Base-by-base conservation (phyloP, 1,140 invertebrate genomes). In the Polypedilum vanderplanki region DNA sequence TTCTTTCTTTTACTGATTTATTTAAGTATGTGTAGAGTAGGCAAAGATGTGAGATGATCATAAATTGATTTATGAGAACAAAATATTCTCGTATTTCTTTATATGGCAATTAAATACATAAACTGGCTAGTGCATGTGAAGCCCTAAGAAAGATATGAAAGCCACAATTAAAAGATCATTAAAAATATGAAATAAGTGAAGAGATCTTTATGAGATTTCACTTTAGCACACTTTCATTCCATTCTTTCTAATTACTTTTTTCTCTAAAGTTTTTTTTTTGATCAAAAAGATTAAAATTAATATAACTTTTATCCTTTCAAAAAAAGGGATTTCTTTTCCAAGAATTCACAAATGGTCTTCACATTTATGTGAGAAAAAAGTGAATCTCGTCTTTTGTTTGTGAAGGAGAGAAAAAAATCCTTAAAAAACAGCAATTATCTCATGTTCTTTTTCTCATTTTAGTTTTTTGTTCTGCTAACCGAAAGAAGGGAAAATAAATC, bases 101-200 rank as follows among this genome's bases (percentile, higher is more conserved):
- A n/a, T 57, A 57, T 57, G 46, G 46, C n/a, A 57, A 33, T n/a
- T 57, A 57, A 12, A n/a, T 57, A n/a, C 12, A 57, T n/a, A 15
- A n/a, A n/a, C 46, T n/a, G n/a, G 46, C n/a, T 57, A 4, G 10
- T n/a, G 46, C 46, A 12, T n/a, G 12, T 12, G 15, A 57, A 46
- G 41, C 8, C 15, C 8, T 12, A 57, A 57, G n/a, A 57, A 12
- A 57, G n/a, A 18, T 22, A 18, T 18, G 17, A 70, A 70, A 70
- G 65, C 10, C n/a, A 70, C 17, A 70, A 70, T 70, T 70, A 70
- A 70, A 70, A 70, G 18, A 70, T 70, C 65, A 70, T 70, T 70
- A 70, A 20, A 7, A 10, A 70, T 18, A 67, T 9, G 8, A 57
- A n/a, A n/a, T 57, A 12, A 12, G n/a, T 12, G 3, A 57, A 57